phyloP scores from a whole-genome alignment of 1,140 invertebrate genomes.

The Pseudomyrmex sp. region DNA sequence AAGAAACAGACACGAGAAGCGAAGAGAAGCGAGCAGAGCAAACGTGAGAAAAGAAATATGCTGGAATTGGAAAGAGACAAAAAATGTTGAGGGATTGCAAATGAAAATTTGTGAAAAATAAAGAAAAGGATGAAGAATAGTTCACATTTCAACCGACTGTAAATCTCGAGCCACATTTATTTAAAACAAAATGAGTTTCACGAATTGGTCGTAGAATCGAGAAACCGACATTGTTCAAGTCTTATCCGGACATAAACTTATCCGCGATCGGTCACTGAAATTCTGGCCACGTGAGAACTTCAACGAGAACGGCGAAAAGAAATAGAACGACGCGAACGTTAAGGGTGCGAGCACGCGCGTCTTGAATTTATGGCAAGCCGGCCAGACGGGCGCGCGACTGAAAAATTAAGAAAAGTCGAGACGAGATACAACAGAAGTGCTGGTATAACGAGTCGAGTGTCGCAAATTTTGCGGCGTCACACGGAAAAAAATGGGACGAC shows the following conservation, averaged over 20 bases:
- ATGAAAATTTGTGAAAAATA: neutral
- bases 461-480: neutral
- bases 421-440: neutral
- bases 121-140: slow-evolving; percentile 15
- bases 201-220: neutral
- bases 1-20: neutral
- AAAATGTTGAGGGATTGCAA: neutral
- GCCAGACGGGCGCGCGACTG: neutral
- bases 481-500: neutral
- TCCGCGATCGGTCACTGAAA: slow-evolving; percentile 28
- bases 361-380: slow-evolving; percentile 40
- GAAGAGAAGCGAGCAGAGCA: neutral
- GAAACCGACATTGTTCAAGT: slow-evolving; percentile 33
- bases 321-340: neutral
- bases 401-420: slow-evolving; percentile 42
- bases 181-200: slow-evolving; percentile 28
- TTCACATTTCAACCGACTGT: slow-evolving; percentile 16
- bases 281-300: slow-evolving; percentile 3
- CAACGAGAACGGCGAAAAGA: neutral
- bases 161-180: slow-evolving; percentile 2
- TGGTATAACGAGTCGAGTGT: neutral
- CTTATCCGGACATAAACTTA: slow-evolving; percentile 40
- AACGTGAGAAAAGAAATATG: neutral
- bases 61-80: slow-evolving; percentile 11
- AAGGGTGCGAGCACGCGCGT: slow-evolving; percentile 14